These are phyloP conservation scores for Caenorhabditis imperialis DNA, from an alignment of 2,888 invertebrate genomes.

Conservation along the genomic window DNA sequence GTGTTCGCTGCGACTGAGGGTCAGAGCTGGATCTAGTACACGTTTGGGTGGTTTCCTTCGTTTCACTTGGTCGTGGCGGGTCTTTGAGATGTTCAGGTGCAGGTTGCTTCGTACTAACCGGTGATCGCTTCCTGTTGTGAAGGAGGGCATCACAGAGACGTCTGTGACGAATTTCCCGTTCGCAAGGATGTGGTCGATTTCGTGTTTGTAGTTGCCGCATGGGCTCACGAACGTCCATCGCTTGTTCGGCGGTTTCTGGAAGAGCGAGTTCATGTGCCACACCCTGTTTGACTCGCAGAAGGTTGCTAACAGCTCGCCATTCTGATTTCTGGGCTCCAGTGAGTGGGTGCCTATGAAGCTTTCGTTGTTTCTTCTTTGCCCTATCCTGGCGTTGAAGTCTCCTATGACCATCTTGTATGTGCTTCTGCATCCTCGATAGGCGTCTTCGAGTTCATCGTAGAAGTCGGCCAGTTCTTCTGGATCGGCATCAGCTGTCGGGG, in stretches of 20 bases:
- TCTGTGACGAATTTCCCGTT: constrained; percentile 2
- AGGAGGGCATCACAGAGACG: neutral
- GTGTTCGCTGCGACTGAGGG: too few relatives aligned
- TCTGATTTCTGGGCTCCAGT: neutral
- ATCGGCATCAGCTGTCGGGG: neutral
- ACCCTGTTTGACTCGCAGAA: constrained; percentile 7
- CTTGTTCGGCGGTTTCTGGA: neutral
- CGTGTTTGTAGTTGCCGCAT: neutral
- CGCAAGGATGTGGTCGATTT: constrained; percentile 5
- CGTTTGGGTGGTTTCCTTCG: neutral
- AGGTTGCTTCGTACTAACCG: neutral
- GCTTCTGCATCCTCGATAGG: neutral
- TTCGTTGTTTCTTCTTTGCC: neutral
- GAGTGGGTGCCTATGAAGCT: constrained; percentile 2
- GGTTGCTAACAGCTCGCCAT: neutral
- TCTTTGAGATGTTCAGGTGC: neutral
- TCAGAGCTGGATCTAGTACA: neutral
- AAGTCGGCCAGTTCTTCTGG: constrained; percentile 2
- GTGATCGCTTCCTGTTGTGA: constrained; percentile 11
- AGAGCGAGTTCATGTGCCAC: neutral
- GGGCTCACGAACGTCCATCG: neutral
- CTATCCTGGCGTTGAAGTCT: too few relatives aligned
- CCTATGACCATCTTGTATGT: too few relatives aligned
- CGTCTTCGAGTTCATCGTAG: constrained; percentile 1
- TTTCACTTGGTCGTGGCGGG: neutral